Evolutionary conservation across 92 coral and sea anemone genomes (phyloP), one percentile per base, ranked within the genome.

Genomic region (Epizoanthus rinbou): DNA sequence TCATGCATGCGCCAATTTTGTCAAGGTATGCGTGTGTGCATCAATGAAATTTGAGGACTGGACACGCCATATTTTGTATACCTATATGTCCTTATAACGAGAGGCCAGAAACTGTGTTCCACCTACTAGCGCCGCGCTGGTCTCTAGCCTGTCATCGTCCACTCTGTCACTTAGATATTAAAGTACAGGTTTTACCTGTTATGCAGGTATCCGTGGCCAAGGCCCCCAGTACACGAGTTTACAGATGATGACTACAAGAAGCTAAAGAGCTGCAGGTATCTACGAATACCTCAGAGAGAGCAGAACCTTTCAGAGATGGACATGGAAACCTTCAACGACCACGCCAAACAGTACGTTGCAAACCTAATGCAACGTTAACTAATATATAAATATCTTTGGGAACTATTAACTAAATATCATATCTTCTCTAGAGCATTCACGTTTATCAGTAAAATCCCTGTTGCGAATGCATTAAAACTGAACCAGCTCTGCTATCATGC

Each of bases 191-290:
- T 60, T 76, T 58, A 7, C 57, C 9, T 22, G 53, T 39, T 73
- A 18, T 91, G 68, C 65, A 93, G 88, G 60, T 93, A 93, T 70
- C 97, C 97, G 37, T 93, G 97, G 97, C 97, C 97, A 31, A 88
- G 91, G 37, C 90, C 93, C 3, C 81, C 94, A 10, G 31, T 22
- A 9, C 74, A 72, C 43, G 87, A 88, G 73, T 69, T 93, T 74
- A 88, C 93, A 15, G 41, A 31, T 23, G 98, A 93, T 28, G 98
- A 93, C 75, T 93, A 88, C 60, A 81, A 89, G 65, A 93, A 87
- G 62, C 92, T 93, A 9, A 81, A 84, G 57, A 86, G 84, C 50
- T 93, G 98, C 82, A 85, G 98, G 59, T 89, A 89, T 28, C 65
- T 89, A 5, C 79, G 92, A 69, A 85, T 89, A 31, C 92, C 92